These are phyloP conservation scores for Seira ritae DNA, from an alignment of 2,888 invertebrate genomes.

Conservation along the genomic window DNA sequence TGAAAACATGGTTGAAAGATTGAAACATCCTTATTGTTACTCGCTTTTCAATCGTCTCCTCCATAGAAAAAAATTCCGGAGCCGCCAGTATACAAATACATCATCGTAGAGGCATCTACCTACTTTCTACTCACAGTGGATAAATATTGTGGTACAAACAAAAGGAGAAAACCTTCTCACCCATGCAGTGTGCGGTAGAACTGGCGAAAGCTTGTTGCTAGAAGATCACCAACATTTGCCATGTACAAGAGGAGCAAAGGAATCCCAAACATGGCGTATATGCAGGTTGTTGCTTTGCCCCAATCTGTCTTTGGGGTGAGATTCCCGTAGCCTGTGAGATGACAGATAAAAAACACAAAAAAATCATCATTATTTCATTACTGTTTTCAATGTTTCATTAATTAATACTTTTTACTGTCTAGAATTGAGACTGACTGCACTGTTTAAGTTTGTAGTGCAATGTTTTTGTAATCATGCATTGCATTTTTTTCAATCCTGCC, in stretches of 20 bases:
- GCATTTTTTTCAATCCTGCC: too few relatives aligned
- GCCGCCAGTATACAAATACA: too few relatives aligned
- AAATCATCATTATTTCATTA: too few relatives aligned
- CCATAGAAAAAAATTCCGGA: too few relatives aligned
- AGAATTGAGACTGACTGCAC: too few relatives aligned
- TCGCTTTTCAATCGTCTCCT: too few relatives aligned
- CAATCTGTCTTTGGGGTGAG: constrained; percentile 72
- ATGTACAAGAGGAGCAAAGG: constrained; percentile 73
- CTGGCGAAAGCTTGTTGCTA: constrained; percentile 72
- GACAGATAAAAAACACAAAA: background rate
- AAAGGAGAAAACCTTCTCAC: constrained; percentile 56
- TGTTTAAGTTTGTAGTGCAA: too few relatives aligned
- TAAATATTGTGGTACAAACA: constrained; percentile 12
- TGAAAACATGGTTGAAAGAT: constrained; percentile 44
- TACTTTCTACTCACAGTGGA: too few relatives aligned
- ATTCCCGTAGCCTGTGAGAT: constrained; percentile 70
- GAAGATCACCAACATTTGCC: constrained; percentile 72
- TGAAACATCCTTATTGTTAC: constrained; percentile 25
- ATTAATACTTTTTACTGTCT: too few relatives aligned
- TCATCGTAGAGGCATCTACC: too few relatives aligned
- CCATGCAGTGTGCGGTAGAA: constrained; percentile 72
- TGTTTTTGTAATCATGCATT: too few relatives aligned
- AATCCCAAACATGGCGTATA: constrained; percentile 73
- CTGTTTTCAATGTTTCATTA: too few relatives aligned
- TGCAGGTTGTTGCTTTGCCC: constrained; percentile 73